Evolutionary conservation across 2,113 vertebrate species (phyloP).

Genomic region (Sminthopsis crassicaudata): DNA sequence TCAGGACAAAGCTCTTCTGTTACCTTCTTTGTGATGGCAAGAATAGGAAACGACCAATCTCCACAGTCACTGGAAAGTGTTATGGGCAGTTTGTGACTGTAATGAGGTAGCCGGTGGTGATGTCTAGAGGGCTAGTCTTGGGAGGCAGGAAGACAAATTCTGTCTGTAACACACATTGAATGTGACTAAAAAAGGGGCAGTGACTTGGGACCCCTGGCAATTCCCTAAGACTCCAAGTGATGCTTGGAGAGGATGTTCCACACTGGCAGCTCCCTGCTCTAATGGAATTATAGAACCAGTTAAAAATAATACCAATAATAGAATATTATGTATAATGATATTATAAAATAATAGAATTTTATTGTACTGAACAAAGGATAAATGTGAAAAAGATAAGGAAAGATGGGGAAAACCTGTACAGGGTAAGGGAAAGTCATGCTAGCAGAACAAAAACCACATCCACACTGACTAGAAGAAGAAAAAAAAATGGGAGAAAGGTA

Average conservation of each 20-base stretch:
- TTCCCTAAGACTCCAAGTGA: background rate
- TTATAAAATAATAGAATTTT: background rate
- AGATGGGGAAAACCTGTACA: background rate
- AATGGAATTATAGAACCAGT: background rate
- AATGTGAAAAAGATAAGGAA: background rate
- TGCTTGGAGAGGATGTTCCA: background rate
- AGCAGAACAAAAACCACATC: background rate
- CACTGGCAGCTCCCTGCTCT: background rate
- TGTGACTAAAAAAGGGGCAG: background rate
- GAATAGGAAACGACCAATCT: background rate
- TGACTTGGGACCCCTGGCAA: background rate
- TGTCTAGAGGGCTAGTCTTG: background rate
- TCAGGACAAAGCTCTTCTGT: background rate
- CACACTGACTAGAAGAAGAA: background rate
- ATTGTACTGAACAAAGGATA: background rate
- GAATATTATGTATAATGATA: too few species aligned
- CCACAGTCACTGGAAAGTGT: background rate
- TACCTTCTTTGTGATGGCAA: background rate
- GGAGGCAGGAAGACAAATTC: background rate
- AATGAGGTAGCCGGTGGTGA: background rate
- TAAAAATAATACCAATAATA: background rate
- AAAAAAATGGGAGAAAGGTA: background rate
- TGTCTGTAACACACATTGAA: background rate
- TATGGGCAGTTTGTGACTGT: background rate
- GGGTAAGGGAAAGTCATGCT: background rate